A percentile compares a stretch with the other conserved stretches of the same genome.
Evolutionary conservation across 2,797 vertebrate species (phyloP).

Genomic region (Iguana delicatissima): DNA sequence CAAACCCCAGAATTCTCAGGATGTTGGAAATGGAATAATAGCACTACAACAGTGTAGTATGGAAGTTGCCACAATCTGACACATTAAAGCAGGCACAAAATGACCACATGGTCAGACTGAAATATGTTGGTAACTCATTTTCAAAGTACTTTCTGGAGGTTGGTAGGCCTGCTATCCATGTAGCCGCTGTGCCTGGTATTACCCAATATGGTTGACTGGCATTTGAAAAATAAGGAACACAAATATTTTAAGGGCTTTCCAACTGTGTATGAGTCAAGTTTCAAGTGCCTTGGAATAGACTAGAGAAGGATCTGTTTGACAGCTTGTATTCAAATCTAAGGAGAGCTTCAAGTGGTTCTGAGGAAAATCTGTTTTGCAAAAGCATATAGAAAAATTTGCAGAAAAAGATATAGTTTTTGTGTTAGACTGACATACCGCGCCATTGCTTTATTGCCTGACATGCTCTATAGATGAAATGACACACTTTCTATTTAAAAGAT

Average conservation of each 20-base stretch:
- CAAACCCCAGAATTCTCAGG: no score
- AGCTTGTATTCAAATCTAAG: conserved; percentile 19
- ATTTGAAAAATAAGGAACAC: conserved; percentile 22
- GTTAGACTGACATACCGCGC: accelerated
- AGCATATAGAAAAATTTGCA: background rate
- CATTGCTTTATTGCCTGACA: background rate
- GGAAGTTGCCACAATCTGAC: no score
- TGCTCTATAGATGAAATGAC: background rate
- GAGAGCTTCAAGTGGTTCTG: conserved; percentile 8
- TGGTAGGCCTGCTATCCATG: background rate
- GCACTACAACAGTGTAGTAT: no score
- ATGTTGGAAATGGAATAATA: no score
- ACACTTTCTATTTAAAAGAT: background rate
- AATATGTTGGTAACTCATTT: background rate
- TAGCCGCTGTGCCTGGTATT: background rate
- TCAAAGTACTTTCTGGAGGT: background rate
- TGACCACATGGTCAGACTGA: background rate
- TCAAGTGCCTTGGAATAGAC: conserved; percentile 20
- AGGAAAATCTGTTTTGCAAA: conserved; percentile 11
- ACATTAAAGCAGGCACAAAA: no score
- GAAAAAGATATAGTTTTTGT: conserved; percentile 4
- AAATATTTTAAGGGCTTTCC: conserved; percentile 31
- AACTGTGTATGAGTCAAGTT: conserved; percentile 28
- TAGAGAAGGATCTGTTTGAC: conserved; percentile 37
- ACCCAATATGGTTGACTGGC: conserved; percentile 5